phyloP scores from a whole-genome alignment of 2,888 invertebrate genomes.

The Lucinisca nassula region DNA sequence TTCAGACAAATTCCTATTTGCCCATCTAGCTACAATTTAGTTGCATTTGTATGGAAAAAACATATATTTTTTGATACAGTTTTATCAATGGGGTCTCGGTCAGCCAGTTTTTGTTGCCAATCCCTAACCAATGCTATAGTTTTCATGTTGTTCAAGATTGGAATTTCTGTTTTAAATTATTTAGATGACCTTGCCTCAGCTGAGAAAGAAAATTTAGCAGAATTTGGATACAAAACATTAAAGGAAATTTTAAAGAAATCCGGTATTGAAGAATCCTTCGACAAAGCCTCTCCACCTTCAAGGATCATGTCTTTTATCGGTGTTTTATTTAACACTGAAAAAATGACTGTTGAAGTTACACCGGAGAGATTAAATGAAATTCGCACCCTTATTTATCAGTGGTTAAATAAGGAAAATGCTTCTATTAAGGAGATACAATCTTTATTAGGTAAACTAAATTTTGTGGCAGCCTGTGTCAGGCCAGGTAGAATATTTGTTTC shows the following conservation, averaged over 20 bases:
- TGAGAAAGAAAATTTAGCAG: background rate
- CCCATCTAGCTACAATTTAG: background rate
- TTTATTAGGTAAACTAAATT: too few species aligned
- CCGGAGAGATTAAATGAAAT: too few species aligned
- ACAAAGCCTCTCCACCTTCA: background rate
- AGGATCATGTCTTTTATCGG: conserved; percentile 2
- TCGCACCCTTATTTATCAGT: too few species aligned
- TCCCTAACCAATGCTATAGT: background rate
- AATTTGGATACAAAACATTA: background rate
- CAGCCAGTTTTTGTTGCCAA: background rate
- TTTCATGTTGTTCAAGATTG: background rate
- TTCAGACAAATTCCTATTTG: background rate
- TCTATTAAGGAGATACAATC: too few species aligned
- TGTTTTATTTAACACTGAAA: conserved; percentile 24
- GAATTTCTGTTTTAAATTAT: background rate
- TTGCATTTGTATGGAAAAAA: background rate
- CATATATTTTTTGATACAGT: background rate
- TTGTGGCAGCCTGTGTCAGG: too few species aligned
- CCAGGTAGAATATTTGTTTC: too few species aligned
- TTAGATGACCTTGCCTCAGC: background rate
- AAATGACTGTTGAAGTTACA: conserved; percentile 2
- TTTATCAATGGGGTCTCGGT: background rate
- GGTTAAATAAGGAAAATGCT: too few species aligned
- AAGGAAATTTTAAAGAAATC: background rate
- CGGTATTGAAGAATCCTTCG: background rate